Evolutionary conservation across 1,140 invertebrate species (phyloP), one percentile per base, ranked within the genome.

Genomic region (Holcopasites calliopsidis): DNA sequence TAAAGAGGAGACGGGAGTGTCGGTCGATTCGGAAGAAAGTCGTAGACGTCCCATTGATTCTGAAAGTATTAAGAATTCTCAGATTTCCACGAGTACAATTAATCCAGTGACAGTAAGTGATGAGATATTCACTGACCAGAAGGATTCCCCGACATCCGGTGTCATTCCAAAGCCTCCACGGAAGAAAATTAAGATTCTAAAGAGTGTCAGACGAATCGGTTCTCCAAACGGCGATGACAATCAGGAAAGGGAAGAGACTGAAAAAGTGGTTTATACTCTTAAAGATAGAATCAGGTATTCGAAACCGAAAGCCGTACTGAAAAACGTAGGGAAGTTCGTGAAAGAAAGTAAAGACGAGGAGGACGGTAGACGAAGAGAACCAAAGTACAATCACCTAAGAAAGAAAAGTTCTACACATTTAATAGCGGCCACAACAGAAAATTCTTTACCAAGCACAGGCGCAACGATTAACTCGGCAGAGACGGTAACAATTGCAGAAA

Each of bases 331-430:
- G 35, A 82, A 88, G 50, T 90, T 88, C 57, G 38, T 16, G 3
- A 35, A 52, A 0, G 65, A 78, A 1, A 11, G 42, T 33, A 78
- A 49, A 16, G 33, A 13, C 23, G 79, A 66, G 0, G 69, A 52
- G 4, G 77, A 87, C 31, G 21, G 6, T 2, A 82, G 86, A 70
- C 84, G 87, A 77, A 83, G 76, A 33, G 88, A 90, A 35, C 87
- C 87, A 0, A 76, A 75, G 23, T 89, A 89, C 35, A 87, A 87
- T 65, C 57, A 71, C 13, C 52, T 79, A 7, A 40, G 21, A 40
- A 76, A 57, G 66, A 68, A 64, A 21, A 70, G 49, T 10, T 21
- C 71, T 21, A 1, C 31, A 2, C 42, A 10, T 16, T 2, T 0
- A 2, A 13, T 6, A 8, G 16, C 28, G 0, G 42, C 8, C 1